phyloP scores from a whole-genome alignment of 1,140 invertebrate genomes.

The Medauroidea extradentata region DNA sequence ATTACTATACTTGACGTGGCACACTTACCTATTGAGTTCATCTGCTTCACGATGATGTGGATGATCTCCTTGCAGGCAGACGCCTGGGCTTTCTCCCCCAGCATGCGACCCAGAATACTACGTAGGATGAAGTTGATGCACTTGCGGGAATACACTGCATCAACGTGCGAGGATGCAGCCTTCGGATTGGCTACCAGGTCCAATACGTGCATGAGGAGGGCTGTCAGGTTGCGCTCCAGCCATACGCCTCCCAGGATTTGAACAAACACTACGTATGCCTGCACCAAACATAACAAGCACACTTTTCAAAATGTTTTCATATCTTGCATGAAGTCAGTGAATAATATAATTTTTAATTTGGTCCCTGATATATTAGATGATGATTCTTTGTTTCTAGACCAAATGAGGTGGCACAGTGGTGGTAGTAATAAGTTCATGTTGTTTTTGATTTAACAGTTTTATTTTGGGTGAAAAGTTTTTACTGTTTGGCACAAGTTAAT shows the following conservation, averaged over 20 bases:
- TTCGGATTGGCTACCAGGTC: conserved; percentile 92
- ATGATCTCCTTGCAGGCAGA: conserved; percentile 93
- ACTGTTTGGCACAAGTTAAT: too few species aligned
- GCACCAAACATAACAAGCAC: too few species aligned
- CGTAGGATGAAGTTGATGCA: conserved; percentile 95
- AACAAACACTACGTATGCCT: conserved; percentile 93
- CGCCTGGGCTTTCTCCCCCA: conserved; percentile 95
- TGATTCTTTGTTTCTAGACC: too few species aligned
- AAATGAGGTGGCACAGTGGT: too few species aligned
- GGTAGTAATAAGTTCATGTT: too few species aligned
- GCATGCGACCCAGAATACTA: conserved; percentile 84
- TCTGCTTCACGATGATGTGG: conserved; percentile 87
- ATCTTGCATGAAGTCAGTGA: too few species aligned
- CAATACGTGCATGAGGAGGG: conserved; percentile 82
- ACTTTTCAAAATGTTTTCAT: too few species aligned
- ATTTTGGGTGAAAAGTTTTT: too few species aligned
- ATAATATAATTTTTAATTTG: too few species aligned
- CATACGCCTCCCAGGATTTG: conserved; percentile 89
- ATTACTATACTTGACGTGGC: neutral
- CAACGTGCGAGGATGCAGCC: conserved; percentile 90
- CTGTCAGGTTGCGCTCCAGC: conserved; percentile 87
- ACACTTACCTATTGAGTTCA: conserved; percentile 76
- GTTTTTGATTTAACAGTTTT: too few species aligned
- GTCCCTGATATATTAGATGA: too few species aligned
- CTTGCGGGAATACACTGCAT: conserved; percentile 95